phyloP scores from a whole-genome alignment of 2,113 vertebrate genomes.

The Lycocorax pyrrhopterus region DNA sequence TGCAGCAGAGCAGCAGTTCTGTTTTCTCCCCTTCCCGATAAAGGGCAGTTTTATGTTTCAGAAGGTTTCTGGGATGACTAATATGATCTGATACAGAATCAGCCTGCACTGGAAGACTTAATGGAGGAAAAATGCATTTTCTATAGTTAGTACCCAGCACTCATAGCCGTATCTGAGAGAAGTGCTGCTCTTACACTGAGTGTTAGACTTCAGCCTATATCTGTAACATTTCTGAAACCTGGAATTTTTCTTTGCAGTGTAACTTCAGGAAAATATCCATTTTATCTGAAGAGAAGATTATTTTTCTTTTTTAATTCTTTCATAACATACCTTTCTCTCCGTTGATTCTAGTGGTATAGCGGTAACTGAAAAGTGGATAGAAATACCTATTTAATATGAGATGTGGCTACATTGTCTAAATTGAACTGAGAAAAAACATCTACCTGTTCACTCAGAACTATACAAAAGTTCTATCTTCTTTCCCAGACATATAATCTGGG shows the following conservation, averaged over 20 bases:
- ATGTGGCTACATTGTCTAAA: not conserved
- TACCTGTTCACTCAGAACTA: not conserved
- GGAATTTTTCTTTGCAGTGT: not conserved
- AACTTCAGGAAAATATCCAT: not conserved
- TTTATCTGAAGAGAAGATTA: not conserved
- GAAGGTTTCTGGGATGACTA: not conserved
- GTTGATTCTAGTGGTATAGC: not conserved
- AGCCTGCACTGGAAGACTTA: not conserved
- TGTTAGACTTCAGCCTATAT: not conserved
- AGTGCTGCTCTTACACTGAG: not conserved
- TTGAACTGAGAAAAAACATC: not conserved
- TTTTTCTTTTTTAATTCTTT: not conserved
- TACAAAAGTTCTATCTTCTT: not conserved
- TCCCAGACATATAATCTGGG: not conserved
- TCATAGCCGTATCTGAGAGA: not conserved
- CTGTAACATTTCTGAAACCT: not conserved
- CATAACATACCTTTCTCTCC: not conserved
- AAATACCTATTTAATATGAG: not conserved
- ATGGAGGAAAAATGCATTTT: not conserved
- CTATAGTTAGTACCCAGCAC: not conserved
- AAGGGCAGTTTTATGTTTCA: not conserved
- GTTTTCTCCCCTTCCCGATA: not conserved
- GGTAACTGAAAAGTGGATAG: not conserved
- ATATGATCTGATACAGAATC: not conserved
- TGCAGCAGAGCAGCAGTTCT: not conserved